A percentile compares a stretch with the other conserved stretches of the same genome.
Evolutionary conservation across 2,888 invertebrate species (phyloP).

Genomic region (Dryobotodes eremita): DNA sequence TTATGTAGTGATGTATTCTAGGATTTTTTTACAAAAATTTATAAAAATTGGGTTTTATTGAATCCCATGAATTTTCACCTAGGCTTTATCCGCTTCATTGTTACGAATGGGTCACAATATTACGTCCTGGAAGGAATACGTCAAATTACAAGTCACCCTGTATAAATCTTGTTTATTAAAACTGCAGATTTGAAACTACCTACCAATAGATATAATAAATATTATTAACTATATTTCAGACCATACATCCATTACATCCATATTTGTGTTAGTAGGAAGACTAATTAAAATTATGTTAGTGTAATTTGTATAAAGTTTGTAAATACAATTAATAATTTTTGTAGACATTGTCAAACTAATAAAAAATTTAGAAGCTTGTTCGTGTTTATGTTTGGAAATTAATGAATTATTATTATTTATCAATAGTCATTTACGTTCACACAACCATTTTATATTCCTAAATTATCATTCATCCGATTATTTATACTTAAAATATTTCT

Average conservation of each 20-base stretch:
- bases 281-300: not conserved
- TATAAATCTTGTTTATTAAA: not conserved
- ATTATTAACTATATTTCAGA: not conserved
- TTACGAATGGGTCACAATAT: too few relatives aligned
- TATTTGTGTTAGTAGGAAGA: not conserved
- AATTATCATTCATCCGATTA: not conserved
- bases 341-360: not conserved
- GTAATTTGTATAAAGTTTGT: constrained; percentile 28
- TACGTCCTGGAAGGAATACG: too few relatives aligned
- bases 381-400: not conserved
- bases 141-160: too few relatives aligned
- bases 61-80: too few relatives aligned
- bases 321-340: constrained; percentile 8
- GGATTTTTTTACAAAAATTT: too few relatives aligned
- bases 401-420: not conserved
- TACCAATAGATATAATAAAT: not conserved
- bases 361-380: not conserved
- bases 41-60: too few relatives aligned
- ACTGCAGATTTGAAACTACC: not conserved
- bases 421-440: not conserved
- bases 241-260: too few relatives aligned
- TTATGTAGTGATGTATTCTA: too few relatives aligned
- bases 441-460: not conserved
- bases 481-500: not conserved
- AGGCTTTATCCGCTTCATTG: too few relatives aligned